phyloP scores from a whole-genome alignment of 1,140 invertebrate species.

The Drosophila prosaltans region DNA sequence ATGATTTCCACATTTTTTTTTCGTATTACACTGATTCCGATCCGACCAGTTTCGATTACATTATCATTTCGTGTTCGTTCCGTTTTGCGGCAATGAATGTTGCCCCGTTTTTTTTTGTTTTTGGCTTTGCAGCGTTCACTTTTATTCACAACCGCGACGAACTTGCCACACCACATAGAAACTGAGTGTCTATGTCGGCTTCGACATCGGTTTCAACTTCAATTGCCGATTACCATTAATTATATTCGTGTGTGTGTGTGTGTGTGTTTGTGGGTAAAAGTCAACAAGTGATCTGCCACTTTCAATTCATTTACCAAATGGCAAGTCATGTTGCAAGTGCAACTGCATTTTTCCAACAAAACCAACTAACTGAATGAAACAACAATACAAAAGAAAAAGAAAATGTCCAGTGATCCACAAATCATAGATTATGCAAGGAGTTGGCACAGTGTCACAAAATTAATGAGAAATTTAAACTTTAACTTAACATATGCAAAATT shows the following conservation, averaged over 20 bases:
- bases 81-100: constrained; percentile 80
- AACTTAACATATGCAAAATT: background rate
- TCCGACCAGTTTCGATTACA: constrained; percentile 81
- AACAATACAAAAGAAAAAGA: background rate
- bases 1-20: constrained; percentile 66
- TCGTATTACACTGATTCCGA: constrained; percentile 39
- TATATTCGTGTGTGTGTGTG: constrained; percentile 10
- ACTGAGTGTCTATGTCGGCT: constrained; percentile 72
- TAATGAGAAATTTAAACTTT: no score
- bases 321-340: constrained; percentile 75
- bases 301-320: constrained; percentile 50
- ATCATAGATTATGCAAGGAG: constrained; percentile 44
- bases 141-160: constrained; percentile 60
- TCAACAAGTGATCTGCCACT: constrained; percentile 56
- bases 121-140: constrained; percentile 60
- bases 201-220: constrained; percentile 14
- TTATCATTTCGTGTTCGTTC: constrained; percentile 71
- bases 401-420: constrained; percentile 33
- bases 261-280: constrained; percentile 60
- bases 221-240: constrained; percentile 34
- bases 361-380: constrained; percentile 23
- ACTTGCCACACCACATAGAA: constrained; percentile 65
- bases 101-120: constrained; percentile 6
- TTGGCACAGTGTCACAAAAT: constrained; percentile 37
- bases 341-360: constrained; percentile 52